A percentile compares a stretch with the other conserved stretches of the same genome.
These are phyloP conservation scores for Neopipo cinnamomea DNA, from an alignment of 2,113 vertebrate genomes.

Conservation along the genomic window DNA sequence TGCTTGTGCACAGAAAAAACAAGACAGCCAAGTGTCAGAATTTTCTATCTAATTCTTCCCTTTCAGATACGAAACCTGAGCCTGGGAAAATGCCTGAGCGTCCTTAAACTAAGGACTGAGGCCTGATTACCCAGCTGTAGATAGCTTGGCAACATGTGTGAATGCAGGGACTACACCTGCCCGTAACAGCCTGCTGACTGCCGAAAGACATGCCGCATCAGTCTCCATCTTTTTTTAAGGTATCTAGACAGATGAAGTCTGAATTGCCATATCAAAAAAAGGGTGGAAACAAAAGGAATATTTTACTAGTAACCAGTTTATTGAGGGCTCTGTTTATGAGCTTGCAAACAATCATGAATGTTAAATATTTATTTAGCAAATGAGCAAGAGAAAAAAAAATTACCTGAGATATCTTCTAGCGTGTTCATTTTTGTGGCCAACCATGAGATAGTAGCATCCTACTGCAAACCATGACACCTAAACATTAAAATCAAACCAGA, in stretches of 20 bases:
- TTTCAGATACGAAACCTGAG: neutral
- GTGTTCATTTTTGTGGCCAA: slow-evolving; percentile 97
- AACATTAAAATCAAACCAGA: slow-evolving; percentile 22
- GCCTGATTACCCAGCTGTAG: neutral
- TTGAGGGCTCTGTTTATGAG: neutral
- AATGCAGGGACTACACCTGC: neutral
- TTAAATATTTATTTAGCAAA: neutral
- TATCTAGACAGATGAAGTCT: neutral
- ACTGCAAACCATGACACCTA: slow-evolving; percentile 99
- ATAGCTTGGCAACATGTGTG: rapidly evolving
- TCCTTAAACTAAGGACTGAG: neutral
- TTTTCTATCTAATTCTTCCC: neutral
- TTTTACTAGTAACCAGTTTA: neutral
- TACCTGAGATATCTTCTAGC: slow-evolving; percentile 96
- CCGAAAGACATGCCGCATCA: neutral
- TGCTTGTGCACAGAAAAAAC: neutral
- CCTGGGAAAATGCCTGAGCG: neutral
- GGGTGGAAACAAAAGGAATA: neutral
- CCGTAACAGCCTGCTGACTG: neutral
- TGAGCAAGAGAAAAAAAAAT: neutral
- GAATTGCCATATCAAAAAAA: neutral
- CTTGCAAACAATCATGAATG: neutral
- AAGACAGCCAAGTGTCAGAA: neutral
- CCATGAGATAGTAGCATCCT: slow-evolving; percentile 99
- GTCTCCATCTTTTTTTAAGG: neutral